phyloP scores from a whole-genome alignment of 2,113 vertebrate genomes.

The Vidua chalybeata region DNA sequence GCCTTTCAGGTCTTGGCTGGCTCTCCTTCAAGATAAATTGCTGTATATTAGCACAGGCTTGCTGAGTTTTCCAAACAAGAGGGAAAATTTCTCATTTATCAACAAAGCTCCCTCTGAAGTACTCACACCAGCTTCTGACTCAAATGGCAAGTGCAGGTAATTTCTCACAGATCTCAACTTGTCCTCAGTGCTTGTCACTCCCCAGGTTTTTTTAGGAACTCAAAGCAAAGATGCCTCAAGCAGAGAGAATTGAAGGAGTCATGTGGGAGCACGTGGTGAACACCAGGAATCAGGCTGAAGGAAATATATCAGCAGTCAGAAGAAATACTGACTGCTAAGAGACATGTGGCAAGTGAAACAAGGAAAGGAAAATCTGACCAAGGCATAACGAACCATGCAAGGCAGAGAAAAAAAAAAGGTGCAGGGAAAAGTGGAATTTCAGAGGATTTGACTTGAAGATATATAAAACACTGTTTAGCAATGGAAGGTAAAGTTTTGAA shows the following conservation, averaged over 20 bases:
- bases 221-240: background rate
- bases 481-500: accelerated
- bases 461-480: accelerated
- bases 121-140: background rate
- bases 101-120: background rate
- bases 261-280: accelerated
- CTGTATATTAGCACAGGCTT: background rate
- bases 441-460: background rate
- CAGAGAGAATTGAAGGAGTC: background rate
- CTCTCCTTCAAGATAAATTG: background rate
- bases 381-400: background rate
- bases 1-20: background rate
- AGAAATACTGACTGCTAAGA: background rate
- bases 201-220: background rate
- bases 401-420: background rate
- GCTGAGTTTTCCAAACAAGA: background rate
- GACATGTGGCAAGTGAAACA: background rate
- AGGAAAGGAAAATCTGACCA: background rate
- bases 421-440: background rate
- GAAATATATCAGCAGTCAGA: background rate
- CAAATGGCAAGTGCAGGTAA: background rate
- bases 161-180: background rate
- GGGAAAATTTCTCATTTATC: background rate
- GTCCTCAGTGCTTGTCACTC: background rate
- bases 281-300: background rate